Evolutionary conservation across 2,113 vertebrate species (phyloP).

Genomic region (Tenrec ecaudatus): DNA sequence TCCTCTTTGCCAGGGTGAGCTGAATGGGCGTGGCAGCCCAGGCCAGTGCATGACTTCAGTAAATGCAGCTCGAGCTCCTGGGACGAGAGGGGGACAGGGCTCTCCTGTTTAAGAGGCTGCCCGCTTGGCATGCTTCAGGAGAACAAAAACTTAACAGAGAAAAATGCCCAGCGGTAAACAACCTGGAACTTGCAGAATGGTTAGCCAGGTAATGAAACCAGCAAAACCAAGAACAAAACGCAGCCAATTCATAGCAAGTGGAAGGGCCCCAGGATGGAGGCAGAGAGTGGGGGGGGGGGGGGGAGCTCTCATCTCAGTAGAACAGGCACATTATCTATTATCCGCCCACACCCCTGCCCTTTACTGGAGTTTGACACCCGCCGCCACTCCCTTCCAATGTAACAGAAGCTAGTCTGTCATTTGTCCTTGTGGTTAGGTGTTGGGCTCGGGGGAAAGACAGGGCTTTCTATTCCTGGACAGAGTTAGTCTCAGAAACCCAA

Average conservation of each 20-base stretch:
- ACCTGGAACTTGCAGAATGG: not conserved
- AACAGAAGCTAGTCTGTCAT: not conserved
- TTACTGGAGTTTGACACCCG: not conserved
- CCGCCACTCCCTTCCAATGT: not conserved
- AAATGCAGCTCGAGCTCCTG: not conserved
- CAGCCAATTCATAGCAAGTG: not conserved
- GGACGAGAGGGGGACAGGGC: not conserved
- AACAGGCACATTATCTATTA: not conserved
- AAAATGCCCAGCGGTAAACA: conserved; percentile 23
- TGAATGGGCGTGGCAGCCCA: not conserved
- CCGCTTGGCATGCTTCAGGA: not conserved
- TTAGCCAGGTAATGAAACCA: not conserved
- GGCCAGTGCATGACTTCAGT: not conserved
- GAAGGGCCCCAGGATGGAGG: not conserved
- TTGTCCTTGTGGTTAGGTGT: not conserved
- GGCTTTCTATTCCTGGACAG: too few species aligned
- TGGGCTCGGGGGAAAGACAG: too few species aligned
- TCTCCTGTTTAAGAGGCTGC: conserved; percentile 27
- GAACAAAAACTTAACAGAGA: conserved; percentile 9
- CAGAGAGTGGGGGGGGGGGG: not conserved
- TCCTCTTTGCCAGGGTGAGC: not conserved
- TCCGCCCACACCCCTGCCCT: not conserved
- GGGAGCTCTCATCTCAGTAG: not conserved
- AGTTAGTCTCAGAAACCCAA: too few species aligned
- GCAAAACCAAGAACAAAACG: not conserved